Base-by-base conservation (phyloP, 2,113 vertebrate species). In the Gila orcuttii region DNA sequence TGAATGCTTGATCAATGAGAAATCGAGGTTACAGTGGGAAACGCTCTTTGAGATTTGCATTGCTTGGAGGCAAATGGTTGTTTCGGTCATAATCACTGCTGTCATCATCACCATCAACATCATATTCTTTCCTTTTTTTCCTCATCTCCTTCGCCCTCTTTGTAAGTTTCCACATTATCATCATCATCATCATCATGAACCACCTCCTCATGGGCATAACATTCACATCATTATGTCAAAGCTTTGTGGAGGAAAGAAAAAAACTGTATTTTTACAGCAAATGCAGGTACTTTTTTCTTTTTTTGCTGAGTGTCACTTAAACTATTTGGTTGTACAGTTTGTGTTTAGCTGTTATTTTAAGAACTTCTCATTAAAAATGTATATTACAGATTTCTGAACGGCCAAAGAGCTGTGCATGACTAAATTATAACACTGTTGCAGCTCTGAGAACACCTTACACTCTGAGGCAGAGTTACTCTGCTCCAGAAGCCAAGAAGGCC, bases 321-420 rank as follows among this genome's bases (percentile, higher is more conserved):
- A 77, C 75, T 66, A 60, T 36, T 77, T 47, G 11, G 28, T 4
- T 62, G 25, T 50, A 47, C 12, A 39, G 17, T 84, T 42, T 80
- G 69, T 62, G 7, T 82, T 79, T 33, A 15, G 52, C 15, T 19
- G 9, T 19, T 79, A 57, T 85, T 89, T 85, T 86, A 71, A 66
- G 71, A 82, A 79, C 13, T 25, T 21, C 31, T 52, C 50, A 89
- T 87, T 89, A 71, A 86, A 82, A 82, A 86, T 86, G 62, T 47
- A 86, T 76, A 59, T 28, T 10, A 50, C 31, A 79, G 33, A 62
- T 62, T 62, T 79, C 21, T 42, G 52, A 79, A 79, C 1, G 13
- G 33, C 57, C 52, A 59, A 77, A 55, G 77, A 59, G 21, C 21
- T 62, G 2, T 79, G 52, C 77, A 79, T 79, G 57, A 25, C 57